Evolutionary conservation across 2,888 invertebrate species (phyloP).

Genomic region (Sphaerophoria taeniata): DNA sequence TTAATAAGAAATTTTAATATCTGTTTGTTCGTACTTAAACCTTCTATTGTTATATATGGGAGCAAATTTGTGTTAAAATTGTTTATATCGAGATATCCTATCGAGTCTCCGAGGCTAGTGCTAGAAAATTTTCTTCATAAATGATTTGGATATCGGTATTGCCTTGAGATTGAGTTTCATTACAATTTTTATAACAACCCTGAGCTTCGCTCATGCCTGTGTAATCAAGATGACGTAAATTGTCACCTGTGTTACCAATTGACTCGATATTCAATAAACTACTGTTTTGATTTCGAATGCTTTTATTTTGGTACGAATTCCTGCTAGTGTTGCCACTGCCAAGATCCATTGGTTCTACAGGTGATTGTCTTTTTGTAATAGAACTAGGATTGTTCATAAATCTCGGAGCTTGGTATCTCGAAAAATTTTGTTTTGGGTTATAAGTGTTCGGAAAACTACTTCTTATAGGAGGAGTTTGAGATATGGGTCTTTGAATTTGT

Average conservation of each 20-base stretch:
- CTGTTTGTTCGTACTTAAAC: neutral
- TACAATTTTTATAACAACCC: neutral
- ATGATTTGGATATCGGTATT: neutral
- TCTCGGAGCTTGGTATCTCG: neutral
- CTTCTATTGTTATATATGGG: constrained; percentile 42
- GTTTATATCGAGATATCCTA: constrained; percentile 47
- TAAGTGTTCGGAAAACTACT: neutral
- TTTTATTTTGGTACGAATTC: neutral
- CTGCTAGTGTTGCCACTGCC: neutral
- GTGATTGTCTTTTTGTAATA: neutral
- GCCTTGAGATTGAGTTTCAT: neutral
- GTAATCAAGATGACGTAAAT: too few relatives aligned
- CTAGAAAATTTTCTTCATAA: constrained; percentile 44
- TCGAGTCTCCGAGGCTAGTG: constrained; percentile 23
- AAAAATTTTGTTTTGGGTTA: neutral
- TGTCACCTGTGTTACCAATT: too few relatives aligned
- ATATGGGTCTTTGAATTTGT: too few relatives aligned
- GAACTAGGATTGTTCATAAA: neutral
- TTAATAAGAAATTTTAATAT: constrained; percentile 16
- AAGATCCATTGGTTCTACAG: neutral
- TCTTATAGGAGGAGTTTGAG: too few relatives aligned
- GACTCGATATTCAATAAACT: neutral
- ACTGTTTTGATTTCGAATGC: neutral
- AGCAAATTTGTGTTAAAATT: constrained; percentile 44
- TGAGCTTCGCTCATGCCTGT: neutral